These are phyloP conservation scores for Agrilus biguttatus DNA, from an alignment of 2,888 invertebrate species.

Conservation along the genomic window DNA sequence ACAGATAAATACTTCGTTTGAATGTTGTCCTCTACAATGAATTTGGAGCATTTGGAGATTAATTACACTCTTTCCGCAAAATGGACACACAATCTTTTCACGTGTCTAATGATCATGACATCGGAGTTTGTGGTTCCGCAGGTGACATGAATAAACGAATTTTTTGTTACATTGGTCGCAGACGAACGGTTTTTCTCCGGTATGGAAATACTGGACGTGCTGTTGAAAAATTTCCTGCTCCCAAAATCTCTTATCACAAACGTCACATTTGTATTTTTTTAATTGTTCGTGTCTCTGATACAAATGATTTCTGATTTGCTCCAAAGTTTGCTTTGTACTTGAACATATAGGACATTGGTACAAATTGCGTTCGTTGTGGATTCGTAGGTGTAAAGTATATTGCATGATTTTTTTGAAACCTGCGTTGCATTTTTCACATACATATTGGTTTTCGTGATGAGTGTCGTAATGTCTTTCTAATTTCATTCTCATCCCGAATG, in stretches of 20 bases:
- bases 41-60: too few relatives aligned
- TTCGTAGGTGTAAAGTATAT: not conserved
- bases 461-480: constrained; percentile 5
- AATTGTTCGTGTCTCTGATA: too few relatives aligned
- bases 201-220: constrained; percentile 15
- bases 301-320: too few relatives aligned
- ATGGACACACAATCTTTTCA: too few relatives aligned
- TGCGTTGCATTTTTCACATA: not conserved
- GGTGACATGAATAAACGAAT: not conserved
- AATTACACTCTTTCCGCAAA: too few relatives aligned
- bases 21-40: too few relatives aligned
- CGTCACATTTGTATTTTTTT: constrained; percentile 23
- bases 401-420: not conserved
- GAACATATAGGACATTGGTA: too few relatives aligned
- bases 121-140: not conserved
- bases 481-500: constrained; percentile 2
- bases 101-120: not conserved
- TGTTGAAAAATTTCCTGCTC: not conserved
- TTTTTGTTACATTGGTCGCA: constrained; percentile 12
- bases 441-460: constrained; percentile 8
- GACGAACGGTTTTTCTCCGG: constrained; percentile 35
- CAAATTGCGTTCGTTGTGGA: not conserved
- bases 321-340: too few relatives aligned
- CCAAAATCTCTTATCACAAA: constrained; percentile 39
- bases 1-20: too few relatives aligned